These are phyloP conservation scores for Tetraneura akinire DNA, from an alignment of 1,140 invertebrate species.

Conservation along the genomic window DNA sequence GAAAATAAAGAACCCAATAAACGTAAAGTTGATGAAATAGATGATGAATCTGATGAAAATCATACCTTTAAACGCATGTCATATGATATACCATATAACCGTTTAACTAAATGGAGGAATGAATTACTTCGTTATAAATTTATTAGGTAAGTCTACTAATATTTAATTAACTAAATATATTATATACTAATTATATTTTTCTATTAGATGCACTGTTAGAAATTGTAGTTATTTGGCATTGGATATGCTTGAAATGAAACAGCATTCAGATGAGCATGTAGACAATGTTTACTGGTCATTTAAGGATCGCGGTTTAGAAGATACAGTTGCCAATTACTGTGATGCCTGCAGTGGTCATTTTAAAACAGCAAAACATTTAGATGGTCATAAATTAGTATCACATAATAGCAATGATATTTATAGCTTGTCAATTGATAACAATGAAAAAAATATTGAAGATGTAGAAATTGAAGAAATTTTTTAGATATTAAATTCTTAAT, in stretches of 20 bases:
- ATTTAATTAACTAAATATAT: background rate
- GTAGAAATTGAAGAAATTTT: conserved; percentile 49
- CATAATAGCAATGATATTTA: conserved; percentile 47
- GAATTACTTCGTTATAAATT: conserved; percentile 39
- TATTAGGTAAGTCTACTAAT: conserved; percentile 25
- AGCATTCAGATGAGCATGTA: conserved; percentile 46
- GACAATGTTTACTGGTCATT: conserved; percentile 48
- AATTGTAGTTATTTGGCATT: conserved; percentile 44
- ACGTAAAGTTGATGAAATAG: conserved; percentile 28
- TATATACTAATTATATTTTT: background rate
- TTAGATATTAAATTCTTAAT: background rate
- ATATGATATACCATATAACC: conserved; percentile 45
- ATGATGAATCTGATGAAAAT: conserved; percentile 41
- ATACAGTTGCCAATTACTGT: conserved; percentile 36
- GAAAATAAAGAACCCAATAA: conserved; percentile 34
- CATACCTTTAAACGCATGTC: conserved; percentile 33
- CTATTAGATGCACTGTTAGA: conserved; percentile 28
- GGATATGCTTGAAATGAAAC: conserved; percentile 48
- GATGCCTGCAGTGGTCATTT: conserved; percentile 42
- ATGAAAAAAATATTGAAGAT: conserved; percentile 41
- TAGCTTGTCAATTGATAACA: conserved; percentile 9
- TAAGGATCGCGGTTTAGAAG: conserved; percentile 37
- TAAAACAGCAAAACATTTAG: conserved; percentile 43
- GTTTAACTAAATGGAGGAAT: conserved; percentile 46
- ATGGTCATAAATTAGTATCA: conserved; percentile 43